Evolutionary conservation across 2,113 vertebrate species (phyloP).

Genomic region (Pterocles gutturalis): DNA sequence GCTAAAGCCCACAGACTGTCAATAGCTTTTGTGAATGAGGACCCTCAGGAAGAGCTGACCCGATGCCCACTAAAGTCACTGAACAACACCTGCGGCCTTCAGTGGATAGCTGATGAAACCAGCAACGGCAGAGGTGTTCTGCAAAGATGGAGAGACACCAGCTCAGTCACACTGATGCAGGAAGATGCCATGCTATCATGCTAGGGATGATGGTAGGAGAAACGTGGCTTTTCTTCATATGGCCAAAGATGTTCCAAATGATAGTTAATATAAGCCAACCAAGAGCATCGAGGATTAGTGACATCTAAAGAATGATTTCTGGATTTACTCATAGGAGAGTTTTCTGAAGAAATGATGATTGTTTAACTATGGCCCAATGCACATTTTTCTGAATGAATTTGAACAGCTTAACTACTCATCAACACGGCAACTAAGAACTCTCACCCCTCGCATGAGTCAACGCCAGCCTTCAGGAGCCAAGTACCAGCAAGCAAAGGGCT

Average conservation of each 20-base stretch:
- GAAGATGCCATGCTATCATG: not conserved
- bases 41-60: not conserved
- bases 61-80: not conserved
- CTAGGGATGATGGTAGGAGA: not conserved
- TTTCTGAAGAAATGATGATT: not conserved
- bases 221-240: not conserved
- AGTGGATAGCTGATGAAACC: not conserved
- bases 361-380: not conserved
- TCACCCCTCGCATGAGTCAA: not conserved
- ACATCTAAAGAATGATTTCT: not conserved
- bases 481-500: not conserved
- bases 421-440: fast-evolving
- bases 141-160: not conserved
- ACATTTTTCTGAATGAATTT: not conserved
- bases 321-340: not conserved
- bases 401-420: not conserved
- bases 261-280: not conserved
- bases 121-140: not conserved
- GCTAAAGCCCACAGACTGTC: not conserved
- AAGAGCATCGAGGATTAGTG: not conserved
- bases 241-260: not conserved
- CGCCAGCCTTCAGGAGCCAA: not conserved
- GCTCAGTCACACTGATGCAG: not conserved
- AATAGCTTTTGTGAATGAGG: not conserved
- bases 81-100: not conserved